Evolutionary conservation across 1,140 invertebrate species (phyloP), one percentile per base, ranked within the genome.

Genomic region (Zaprionus nigranus): DNA sequence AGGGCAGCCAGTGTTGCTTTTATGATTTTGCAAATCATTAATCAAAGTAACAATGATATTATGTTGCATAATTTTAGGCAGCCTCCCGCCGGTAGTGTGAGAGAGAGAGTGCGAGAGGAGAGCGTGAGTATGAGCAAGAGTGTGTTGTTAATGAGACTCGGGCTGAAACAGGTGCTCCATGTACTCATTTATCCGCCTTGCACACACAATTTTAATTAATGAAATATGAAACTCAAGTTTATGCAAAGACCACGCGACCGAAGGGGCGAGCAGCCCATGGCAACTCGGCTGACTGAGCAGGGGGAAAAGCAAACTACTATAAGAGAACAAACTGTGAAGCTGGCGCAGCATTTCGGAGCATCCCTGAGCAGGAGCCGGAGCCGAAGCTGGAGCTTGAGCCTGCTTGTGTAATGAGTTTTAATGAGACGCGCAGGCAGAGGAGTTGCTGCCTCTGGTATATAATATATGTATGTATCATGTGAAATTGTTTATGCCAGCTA

Each of bases 21-120:
- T 85, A 88, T 85, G 85, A 85, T 90, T 88, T 90, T 76, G 81
- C 75, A 88, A 90, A 88, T 88, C 85, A 88, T 88, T 88, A 88
- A 88, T 88, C 84, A 88, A 88, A 85, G 84, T 76, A 84, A 88
- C 84, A 88, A 88, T 90, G 84, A 88, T 88, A 88, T 88, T 90
- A 80, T 81, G 64, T 88, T 84, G 84, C 84, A 90, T 84, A 85
- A 88, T 79, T 81, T 71, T 49, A 68, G 78, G 46, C 30, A 17
- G 13, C n/a, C 26, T 30, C 38, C 13, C 20, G 11, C 28, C 11
- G 5, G 66, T n/a, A 61, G 20, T 51, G 30, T 38, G 24, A 38
- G 7, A 49, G 30, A 57, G 38, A 64, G 54, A 64, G 54, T 24
- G 43, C 54, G 68, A 51, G 61, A 46, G 62, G 54, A 64, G 54